phyloP scores from a whole-genome alignment of 2,888 invertebrate genomes.

The Eupithecia insigniata region DNA sequence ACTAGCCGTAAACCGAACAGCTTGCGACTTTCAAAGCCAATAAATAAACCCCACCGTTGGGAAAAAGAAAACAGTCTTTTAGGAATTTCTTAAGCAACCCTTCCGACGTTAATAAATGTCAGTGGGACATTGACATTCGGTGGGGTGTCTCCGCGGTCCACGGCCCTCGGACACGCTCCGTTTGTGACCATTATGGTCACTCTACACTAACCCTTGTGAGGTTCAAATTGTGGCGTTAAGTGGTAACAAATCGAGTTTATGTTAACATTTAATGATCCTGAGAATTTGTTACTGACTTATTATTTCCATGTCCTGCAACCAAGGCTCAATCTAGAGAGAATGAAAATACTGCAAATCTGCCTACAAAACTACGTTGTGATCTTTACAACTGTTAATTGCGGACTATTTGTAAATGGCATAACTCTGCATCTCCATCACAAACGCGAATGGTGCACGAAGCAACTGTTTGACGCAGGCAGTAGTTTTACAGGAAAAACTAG shows the following conservation, averaged over 20 bases:
- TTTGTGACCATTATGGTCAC: slow-evolving; percentile 58
- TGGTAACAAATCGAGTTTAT: slow-evolving; percentile 18
- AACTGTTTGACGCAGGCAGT: not conserved
- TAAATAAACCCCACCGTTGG: slow-evolving; percentile 50
- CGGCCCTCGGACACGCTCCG: slow-evolving; percentile 53
- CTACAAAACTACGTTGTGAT: not conserved
- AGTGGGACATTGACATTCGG: slow-evolving; percentile 66
- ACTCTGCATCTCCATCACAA: not conserved
- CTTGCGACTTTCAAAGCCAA: slow-evolving; percentile 37
- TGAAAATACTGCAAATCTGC: not conserved
- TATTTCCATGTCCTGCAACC: not conserved
- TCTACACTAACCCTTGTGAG: slow-evolving; percentile 31
- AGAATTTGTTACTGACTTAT: not conserved
- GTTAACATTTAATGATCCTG: slow-evolving; percentile 11
- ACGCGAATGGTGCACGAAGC: not conserved
- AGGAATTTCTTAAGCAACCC: slow-evolving; percentile 71
- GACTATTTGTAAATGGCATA: not conserved
- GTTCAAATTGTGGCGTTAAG: slow-evolving; percentile 29
- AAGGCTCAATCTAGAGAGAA: not conserved
- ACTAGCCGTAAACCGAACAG: slow-evolving; percentile 24
- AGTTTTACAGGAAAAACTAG: not conserved
- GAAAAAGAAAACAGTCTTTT: slow-evolving; percentile 65
- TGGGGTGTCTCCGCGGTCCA: slow-evolving; percentile 54
- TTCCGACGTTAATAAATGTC: slow-evolving; percentile 80
- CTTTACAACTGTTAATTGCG: not conserved